Conservation (phyloP, 2,113 vertebrate species). For the Tringa solitaria region DNA sequence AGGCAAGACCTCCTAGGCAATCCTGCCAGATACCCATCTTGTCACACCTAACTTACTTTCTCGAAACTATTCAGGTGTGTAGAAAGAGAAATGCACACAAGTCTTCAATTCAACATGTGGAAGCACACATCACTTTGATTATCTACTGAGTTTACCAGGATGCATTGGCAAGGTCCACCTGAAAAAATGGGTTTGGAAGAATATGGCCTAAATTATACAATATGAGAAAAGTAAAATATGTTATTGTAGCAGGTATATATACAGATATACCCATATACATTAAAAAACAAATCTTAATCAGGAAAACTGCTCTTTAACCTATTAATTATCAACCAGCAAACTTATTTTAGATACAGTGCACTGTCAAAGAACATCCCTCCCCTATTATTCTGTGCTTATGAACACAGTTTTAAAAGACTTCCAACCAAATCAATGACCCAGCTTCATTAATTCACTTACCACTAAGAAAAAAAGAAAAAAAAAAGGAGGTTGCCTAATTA, state of each 20-base stretch:
- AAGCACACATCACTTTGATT: neutral
- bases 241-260: neutral
- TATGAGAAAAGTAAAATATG: neutral
- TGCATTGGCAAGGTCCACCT: neutral
- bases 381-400: neutral
- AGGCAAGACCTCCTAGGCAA: neutral
- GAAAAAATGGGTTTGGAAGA: neutral
- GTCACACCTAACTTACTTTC: neutral
- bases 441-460: neutral
- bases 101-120: neutral
- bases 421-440: neutral
- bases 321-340: neutral
- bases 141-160: neutral
- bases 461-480: neutral
- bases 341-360: neutral
- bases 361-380: neutral
- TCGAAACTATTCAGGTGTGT: neutral
- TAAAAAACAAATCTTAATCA: neutral
- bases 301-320: neutral
- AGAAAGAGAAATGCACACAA: neutral
- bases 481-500: neutral
- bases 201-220: neutral
- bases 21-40: neutral
- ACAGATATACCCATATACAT: neutral
- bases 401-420: neutral